Base-by-base conservation (phyloP, 2,113 vertebrate genomes). In the Heterotis niloticus region DNA sequence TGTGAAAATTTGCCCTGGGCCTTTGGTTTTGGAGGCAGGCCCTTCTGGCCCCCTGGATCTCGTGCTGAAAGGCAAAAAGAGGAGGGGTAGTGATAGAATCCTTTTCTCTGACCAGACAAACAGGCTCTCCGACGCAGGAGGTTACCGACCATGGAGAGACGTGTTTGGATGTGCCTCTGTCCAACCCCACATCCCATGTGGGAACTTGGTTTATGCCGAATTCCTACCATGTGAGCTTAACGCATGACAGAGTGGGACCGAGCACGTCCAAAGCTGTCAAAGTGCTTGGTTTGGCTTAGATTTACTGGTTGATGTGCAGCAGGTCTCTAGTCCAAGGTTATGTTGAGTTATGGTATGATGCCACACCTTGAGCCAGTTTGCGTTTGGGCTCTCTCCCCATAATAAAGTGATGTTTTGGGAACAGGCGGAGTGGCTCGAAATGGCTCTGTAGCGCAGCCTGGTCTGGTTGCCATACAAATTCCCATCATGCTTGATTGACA, bases 1-100 rank as follows among this genome's bases (percentile, higher is more conserved):
- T 83, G 79, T 83, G 78, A 82, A 82, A 83, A 81, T 79, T 71
- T 68, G 75, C 71, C 82, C 66, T 75, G 79, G 69, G 70, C 75
- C 77, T 75, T 66, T 62, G 78, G 83, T 81, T 80, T 79, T 81
- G 56, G 34, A 60, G 59, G 60, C 10, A 44, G n/a, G 23, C 23
- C 71, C 24, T 44, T 18, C 10, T 5, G 10, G 80, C 78, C 81
- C 68, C 78, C 78, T 73, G 74, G 34, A 81, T 54, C 78, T 70
- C 34, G 69, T 80, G 79, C 64, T 76, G 68, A 64, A 66, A 76
- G 56, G 60, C 76, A 77, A 20, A 71, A 78, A 67, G 71, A 74
- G 65, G 76, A 64, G 62, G 69, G 65, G 76, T 57, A 56, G 52
- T 66, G 34, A 66, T 56, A 59, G 28, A 76, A 20, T 66, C 64